Percentiles rank a stretch among this genome's conserved stretches.
Evolutionary conservation across 2,888 invertebrate genomes (phyloP).

Genomic region (Synanthedon formicaeformis): DNA sequence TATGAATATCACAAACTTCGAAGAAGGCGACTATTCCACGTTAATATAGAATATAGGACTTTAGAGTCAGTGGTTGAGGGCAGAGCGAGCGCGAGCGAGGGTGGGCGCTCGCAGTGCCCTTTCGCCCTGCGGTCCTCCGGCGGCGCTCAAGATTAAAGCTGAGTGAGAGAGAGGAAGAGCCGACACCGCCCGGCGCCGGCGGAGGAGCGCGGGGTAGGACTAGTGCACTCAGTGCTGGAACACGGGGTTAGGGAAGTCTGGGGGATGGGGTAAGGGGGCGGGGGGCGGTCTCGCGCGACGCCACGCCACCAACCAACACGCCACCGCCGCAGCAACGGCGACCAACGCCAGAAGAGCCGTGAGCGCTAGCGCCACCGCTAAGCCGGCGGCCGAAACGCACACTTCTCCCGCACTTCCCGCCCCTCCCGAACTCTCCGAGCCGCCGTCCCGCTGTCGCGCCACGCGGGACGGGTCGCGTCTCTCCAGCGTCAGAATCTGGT

Average conservation of each 20-base stretch:
- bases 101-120: constrained; percentile 53
- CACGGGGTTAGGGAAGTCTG: constrained; percentile 94
- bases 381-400: constrained; percentile 93
- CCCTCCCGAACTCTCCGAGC: constrained; percentile 71
- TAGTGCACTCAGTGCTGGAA: constrained; percentile 72
- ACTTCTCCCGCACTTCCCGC: constrained; percentile 80
- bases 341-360: constrained; percentile 92
- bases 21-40: constrained; percentile 62
- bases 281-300: constrained; percentile 86
- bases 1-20: constrained; percentile 68
- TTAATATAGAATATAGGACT: constrained; percentile 39
- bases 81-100: constrained; percentile 56
- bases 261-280: constrained; percentile 93
- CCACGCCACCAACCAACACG: constrained; percentile 96
- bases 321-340: constrained; percentile 93
- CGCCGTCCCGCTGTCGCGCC: constrained; percentile 82
- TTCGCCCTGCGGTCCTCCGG: constrained; percentile 63
- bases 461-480: constrained; percentile 82
- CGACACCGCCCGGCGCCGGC: constrained; percentile 67
- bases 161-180: constrained; percentile 55
- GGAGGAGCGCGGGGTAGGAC: constrained; percentile 63
- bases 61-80: constrained; percentile 46
- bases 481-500: constrained; percentile 91
- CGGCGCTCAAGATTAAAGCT: constrained; percentile 58
- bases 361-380: constrained; percentile 91